Evolutionary conservation across 2,113 vertebrate genomes (phyloP).

Genomic region (Campylomormyrus numenius): DNA sequence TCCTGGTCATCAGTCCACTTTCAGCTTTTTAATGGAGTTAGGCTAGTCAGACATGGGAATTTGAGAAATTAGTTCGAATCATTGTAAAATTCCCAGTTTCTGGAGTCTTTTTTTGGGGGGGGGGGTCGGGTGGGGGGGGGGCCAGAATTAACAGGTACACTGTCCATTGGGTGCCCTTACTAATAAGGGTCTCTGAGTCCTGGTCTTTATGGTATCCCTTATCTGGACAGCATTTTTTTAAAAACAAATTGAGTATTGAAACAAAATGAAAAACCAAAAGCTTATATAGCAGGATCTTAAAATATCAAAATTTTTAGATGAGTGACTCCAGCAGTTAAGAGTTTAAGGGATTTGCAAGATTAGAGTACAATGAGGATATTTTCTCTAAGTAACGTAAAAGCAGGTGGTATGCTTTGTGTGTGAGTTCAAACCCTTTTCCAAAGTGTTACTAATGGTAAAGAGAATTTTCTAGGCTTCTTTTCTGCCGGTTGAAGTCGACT

Average conservation of each 20-base stretch:
- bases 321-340: constrained; percentile 9
- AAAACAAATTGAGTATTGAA: not conserved
- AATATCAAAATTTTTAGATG: not conserved
- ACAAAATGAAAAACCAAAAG: not conserved
- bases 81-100: not conserved
- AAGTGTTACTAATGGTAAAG: constrained; percentile 99
- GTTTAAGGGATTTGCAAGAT: constrained; percentile 1
- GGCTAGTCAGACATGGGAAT: not conserved
- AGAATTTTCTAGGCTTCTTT: constrained; percentile 99
- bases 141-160: not conserved
- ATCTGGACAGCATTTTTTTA: not conserved
- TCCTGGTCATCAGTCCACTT: constrained; percentile 18
- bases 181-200: not conserved
- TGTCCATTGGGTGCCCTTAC: not conserved
- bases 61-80: not conserved
- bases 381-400: constrained; percentile 54
- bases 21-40: not conserved
- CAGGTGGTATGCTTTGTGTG: constrained; percentile 75
- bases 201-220: not conserved
- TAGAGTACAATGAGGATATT: constrained; percentile 41
- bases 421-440: constrained; percentile 88
- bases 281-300: not conserved
- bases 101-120: not conserved
- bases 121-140: too few species aligned
- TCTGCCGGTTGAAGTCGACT: constrained; percentile 99